Evolutionary conservation across 2,888 invertebrate genomes (phyloP).

Genomic region (Liodrosophila aerea): DNA sequence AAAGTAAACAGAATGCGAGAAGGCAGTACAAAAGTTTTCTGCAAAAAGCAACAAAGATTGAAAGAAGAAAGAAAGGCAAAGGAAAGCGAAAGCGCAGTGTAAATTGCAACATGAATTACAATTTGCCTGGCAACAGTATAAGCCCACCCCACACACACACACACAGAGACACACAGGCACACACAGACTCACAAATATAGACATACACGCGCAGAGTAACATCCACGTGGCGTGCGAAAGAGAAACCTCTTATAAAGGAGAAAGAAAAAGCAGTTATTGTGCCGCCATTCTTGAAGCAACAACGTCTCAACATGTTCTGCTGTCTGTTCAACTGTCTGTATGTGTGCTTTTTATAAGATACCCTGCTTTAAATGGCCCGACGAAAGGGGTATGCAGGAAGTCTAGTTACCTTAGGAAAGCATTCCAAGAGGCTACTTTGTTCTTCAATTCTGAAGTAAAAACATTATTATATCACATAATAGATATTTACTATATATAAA

Average conservation of each 20-base stretch:
- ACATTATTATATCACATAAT: too few relatives aligned
- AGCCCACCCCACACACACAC: background rate
- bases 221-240: constrained; percentile 21
- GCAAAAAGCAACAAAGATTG: constrained; percentile 18
- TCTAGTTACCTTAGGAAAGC: too few relatives aligned
- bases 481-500: too few relatives aligned
- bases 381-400: background rate
- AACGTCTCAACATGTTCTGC: constrained; percentile 23
- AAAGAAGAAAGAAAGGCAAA: constrained; percentile 7
- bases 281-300: constrained; percentile 37
- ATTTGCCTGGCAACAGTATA: constrained; percentile 35
- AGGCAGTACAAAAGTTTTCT: constrained; percentile 31
- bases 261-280: constrained; percentile 43
- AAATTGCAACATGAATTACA: constrained; percentile 74
- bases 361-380: constrained; percentile 5
- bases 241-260: constrained; percentile 33
- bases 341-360: constrained; percentile 27
- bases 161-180: background rate
- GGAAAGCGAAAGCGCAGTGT: constrained; percentile 56
- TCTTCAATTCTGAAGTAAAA: too few relatives aligned
- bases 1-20: constrained; percentile 41
- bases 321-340: constrained; percentile 30
- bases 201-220: too few relatives aligned
- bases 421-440: too few relatives aligned
- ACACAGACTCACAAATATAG: background rate